Conservation (phyloP, 2,113 vertebrate species). For the Acinonyx jubatus region DNA sequence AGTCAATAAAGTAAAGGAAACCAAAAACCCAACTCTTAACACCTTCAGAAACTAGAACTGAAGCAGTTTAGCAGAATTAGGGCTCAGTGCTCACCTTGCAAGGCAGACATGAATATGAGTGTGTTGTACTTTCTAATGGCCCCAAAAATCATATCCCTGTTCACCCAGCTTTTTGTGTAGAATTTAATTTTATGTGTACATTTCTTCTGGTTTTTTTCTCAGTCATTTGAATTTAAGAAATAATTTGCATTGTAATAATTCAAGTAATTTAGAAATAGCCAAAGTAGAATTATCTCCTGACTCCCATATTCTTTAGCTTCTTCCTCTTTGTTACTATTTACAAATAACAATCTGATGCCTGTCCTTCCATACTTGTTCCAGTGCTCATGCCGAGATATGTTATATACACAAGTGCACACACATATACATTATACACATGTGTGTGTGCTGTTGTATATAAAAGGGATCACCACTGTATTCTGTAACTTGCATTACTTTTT, state of each 20-base stretch:
- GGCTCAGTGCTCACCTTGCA: not conserved
- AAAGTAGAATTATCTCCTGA: not conserved
- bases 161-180: not conserved
- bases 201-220: not conserved
- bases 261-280: not conserved
- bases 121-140: not conserved
- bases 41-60: not conserved
- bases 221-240: not conserved
- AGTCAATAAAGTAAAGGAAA: not conserved
- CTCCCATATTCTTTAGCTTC: not conserved
- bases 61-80: not conserved
- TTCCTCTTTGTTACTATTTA: not conserved
- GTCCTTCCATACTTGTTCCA: not conserved
- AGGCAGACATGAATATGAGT: not conserved
- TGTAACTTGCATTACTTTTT: not conserved
- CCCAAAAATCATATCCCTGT: not conserved
- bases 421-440: not conserved
- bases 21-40: not conserved
- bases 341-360: not conserved
- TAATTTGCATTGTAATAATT: not conserved
- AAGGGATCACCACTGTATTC: not conserved
- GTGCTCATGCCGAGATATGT: not conserved
- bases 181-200: not conserved
- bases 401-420: not conserved
- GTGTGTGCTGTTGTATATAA: not conserved